These are phyloP conservation scores for Brachypteracias leptosomus DNA, from an alignment of 2,113 vertebrate genomes.

Conservation along the genomic window DNA sequence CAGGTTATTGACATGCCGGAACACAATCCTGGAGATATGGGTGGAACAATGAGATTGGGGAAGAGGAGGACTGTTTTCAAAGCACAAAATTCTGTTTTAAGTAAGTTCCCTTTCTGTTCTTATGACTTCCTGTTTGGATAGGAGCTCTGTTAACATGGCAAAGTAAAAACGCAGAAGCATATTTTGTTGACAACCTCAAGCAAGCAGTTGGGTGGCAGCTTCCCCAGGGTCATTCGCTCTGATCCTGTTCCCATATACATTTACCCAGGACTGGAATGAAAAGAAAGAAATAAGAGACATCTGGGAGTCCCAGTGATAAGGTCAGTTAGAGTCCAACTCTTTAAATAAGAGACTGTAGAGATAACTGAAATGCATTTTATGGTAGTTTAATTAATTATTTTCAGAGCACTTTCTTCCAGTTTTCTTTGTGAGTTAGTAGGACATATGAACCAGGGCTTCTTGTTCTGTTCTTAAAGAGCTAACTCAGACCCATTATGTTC, in stretches of 20 bases:
- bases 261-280: neutral
- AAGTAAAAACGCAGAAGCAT: neutral
- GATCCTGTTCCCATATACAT: neutral
- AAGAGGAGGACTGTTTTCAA: slow-evolving; percentile 80
- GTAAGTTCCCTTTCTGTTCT: slow-evolving; percentile 63
- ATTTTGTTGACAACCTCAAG: neutral
- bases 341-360: neutral
- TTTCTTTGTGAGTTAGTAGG: neutral
- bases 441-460: neutral
- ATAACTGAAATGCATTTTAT: neutral
- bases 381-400: neutral
- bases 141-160: neutral
- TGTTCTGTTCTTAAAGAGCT: neutral
- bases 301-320: neutral
- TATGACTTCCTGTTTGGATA: neutral
- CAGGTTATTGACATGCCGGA: slow-evolving; percentile 83
- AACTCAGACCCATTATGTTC: neutral
- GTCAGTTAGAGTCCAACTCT: neutral
- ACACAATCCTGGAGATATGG: slow-evolving; percentile 76
- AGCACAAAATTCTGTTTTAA: slow-evolving; percentile 73
- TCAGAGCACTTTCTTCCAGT: neutral
- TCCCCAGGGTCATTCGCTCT: neutral
- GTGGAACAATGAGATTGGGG: slow-evolving; percentile 80
- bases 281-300: neutral
- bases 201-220: neutral